Conservation (phyloP, 2,113 vertebrate species). For the Perccottus glenii region DNA sequence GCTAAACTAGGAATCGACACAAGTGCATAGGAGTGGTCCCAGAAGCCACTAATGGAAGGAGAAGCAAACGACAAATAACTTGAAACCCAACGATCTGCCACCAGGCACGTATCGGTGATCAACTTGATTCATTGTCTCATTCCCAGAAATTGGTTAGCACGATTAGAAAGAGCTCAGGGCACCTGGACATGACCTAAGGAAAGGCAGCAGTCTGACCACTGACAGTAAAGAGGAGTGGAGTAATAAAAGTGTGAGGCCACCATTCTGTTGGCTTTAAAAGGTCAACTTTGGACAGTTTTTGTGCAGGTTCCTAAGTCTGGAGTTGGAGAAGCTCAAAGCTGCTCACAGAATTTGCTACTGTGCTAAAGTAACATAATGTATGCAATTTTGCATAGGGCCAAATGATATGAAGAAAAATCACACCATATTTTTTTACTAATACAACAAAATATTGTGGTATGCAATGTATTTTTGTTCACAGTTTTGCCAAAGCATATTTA, state of each 20-base stretch:
- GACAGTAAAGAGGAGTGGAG: neutral
- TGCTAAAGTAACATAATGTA: too few relatives aligned
- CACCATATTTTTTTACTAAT: too few relatives aligned
- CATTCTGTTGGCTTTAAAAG: too few relatives aligned
- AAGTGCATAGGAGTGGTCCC: slow-evolving; percentile 71
- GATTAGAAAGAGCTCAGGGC: slow-evolving; percentile 34
- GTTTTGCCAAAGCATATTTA: too few relatives aligned
- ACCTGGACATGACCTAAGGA: slow-evolving; percentile 17
- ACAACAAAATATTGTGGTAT: too few relatives aligned
- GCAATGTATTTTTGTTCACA: too few relatives aligned
- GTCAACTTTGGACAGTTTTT: too few relatives aligned
- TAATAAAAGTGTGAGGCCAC: neutral
- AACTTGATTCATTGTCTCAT: slow-evolving; percentile 12
- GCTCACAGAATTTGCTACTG: too few relatives aligned
- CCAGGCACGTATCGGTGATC: slow-evolving; percentile 59
- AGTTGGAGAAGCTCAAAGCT: too few relatives aligned
- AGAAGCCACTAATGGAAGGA: slow-evolving; percentile 37
- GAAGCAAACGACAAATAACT: slow-evolving; percentile 8
- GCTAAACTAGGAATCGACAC: slow-evolving; percentile 28
- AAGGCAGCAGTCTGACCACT: neutral
- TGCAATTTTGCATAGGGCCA: too few relatives aligned
- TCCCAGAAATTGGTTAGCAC: slow-evolving; percentile 14
- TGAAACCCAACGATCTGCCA: slow-evolving; percentile 33
- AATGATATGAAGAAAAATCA: too few relatives aligned
- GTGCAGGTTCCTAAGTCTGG: too few relatives aligned